Percentiles rank a stretch among this genome's conserved stretches.
Conservation (phyloP, 2,113 vertebrate genomes). For the Diadophis punctatus region DNA sequence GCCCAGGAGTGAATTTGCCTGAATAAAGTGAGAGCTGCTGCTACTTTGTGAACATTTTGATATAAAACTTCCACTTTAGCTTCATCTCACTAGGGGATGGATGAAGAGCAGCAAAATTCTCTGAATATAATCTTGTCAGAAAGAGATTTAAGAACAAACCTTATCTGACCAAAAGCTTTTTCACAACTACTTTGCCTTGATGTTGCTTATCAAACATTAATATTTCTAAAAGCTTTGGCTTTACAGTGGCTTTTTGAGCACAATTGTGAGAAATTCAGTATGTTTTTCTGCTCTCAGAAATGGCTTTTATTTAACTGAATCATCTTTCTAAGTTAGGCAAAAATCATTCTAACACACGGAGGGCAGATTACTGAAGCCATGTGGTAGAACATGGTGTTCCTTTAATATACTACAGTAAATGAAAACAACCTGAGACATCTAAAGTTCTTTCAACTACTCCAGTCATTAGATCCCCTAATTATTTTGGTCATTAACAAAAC, state of each 20-base stretch:
- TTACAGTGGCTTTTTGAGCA: slow-evolving; percentile 27
- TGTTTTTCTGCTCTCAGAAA: slow-evolving; percentile 50
- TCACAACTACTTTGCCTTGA: slow-evolving; percentile 49
- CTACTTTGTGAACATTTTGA: neutral
- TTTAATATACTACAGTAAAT: slow-evolving; percentile 16
- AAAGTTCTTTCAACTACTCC: neutral
- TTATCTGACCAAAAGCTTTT: slow-evolving; percentile 36
- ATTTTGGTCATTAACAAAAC: slow-evolving; percentile 15
- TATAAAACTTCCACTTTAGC: neutral
- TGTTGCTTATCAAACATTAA: slow-evolving; percentile 64
- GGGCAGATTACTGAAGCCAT: slow-evolving; percentile 38
- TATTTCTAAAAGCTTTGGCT: slow-evolving; percentile 61
- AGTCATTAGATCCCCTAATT: neutral
- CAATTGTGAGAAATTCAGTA: slow-evolving; percentile 34
- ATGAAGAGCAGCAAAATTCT: neutral
- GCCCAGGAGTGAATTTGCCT: neutral
- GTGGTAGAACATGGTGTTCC: slow-evolving; percentile 32
- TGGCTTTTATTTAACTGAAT: slow-evolving; percentile 45
- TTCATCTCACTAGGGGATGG: neutral
- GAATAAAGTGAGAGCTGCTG: neutral
- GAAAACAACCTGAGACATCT: neutral
- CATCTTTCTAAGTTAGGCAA: slow-evolving; percentile 37
- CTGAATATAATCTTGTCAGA: slow-evolving; percentile 25
- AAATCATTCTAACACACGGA: slow-evolving; percentile 37
- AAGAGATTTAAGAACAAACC: slow-evolving; percentile 41